phyloP scores from a whole-genome alignment of 1,140 invertebrate genomes.

The Maconellicoccus hirsutus region DNA sequence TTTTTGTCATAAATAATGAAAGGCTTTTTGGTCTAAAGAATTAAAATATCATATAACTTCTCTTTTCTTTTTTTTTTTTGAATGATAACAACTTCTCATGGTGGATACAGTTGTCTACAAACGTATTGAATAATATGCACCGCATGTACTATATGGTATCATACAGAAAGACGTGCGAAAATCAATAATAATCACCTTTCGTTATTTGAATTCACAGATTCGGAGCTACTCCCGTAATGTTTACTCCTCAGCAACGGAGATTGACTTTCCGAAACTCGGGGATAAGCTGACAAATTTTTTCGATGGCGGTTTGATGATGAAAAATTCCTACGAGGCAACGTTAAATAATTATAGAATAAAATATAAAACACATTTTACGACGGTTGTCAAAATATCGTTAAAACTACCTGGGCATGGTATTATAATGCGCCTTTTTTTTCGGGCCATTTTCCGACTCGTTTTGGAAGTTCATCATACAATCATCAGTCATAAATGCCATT shows the following conservation, averaged over 20 bases:
- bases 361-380: not conserved
- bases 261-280: slow-evolving; percentile 47
- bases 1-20: too few relatives aligned
- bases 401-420: not conserved
- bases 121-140: too few relatives aligned
- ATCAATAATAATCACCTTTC: slow-evolving; percentile 7
- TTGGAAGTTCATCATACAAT: not conserved
- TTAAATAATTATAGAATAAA: not conserved
- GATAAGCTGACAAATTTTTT: slow-evolving; percentile 26
- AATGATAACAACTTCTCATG: too few relatives aligned
- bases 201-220: not conserved
- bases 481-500: not conserved
- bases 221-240: slow-evolving; percentile 13
- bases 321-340: not conserved
- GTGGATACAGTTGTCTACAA: too few relatives aligned
- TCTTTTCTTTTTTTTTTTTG: too few relatives aligned
- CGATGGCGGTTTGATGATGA: slow-evolving; percentile 29
- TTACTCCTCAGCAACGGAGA: slow-evolving; percentile 46
- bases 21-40: too few relatives aligned
- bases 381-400: not conserved
- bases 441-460: not conserved
- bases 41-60: too few relatives aligned
- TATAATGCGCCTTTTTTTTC: slow-evolving; percentile 1
- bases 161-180: not conserved
- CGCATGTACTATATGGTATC: too few relatives aligned